Evolutionary conservation across 2,797 vertebrate genomes (phyloP).

Genomic region (Uromys caudimaculatus): DNA sequence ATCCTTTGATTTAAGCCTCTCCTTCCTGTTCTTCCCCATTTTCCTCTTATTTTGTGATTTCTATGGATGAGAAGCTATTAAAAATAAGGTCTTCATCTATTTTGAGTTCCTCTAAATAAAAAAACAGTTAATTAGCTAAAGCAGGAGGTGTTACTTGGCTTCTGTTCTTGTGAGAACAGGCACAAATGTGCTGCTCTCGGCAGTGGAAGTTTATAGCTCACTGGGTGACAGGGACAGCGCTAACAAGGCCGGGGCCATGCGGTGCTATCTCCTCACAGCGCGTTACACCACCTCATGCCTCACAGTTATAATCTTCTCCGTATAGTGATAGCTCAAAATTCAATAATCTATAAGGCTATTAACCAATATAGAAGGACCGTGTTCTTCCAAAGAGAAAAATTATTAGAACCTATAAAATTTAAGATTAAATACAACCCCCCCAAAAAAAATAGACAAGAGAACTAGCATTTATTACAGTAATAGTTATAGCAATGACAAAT

Average conservation of each 20-base stretch:
- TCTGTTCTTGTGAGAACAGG: slow-evolving; percentile 60
- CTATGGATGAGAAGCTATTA: slow-evolving; percentile 36
- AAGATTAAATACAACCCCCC: slow-evolving; percentile 23
- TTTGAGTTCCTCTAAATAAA: slow-evolving; percentile 28
- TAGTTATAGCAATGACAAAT: slow-evolving; percentile 56
- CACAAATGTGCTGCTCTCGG: slow-evolving; percentile 60
- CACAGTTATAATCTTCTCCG: slow-evolving; percentile 11
- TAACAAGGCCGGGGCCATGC: slow-evolving; percentile 23
- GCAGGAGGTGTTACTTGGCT: slow-evolving; percentile 48
- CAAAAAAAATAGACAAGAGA: slow-evolving; percentile 7
- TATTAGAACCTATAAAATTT: slow-evolving; percentile 48
- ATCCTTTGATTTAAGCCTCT: slow-evolving; percentile 39
- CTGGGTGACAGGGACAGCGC: slow-evolving; percentile 28
- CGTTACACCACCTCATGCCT: neutral
- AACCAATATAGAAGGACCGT: neutral
- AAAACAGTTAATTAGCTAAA: slow-evolving; percentile 62
- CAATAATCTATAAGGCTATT: slow-evolving; percentile 38
- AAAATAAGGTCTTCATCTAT: slow-evolving; percentile 52
- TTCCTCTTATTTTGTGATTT: slow-evolving; percentile 23
- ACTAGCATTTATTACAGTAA: neutral
- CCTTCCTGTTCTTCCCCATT: neutral
- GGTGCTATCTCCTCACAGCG: slow-evolving; percentile 1
- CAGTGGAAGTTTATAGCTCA: slow-evolving; percentile 53
- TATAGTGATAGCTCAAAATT: neutral
- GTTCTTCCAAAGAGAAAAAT: slow-evolving; percentile 52